phyloP scores from a whole-genome alignment of 2,888 invertebrate species.

The Danaus chrysippus region DNA sequence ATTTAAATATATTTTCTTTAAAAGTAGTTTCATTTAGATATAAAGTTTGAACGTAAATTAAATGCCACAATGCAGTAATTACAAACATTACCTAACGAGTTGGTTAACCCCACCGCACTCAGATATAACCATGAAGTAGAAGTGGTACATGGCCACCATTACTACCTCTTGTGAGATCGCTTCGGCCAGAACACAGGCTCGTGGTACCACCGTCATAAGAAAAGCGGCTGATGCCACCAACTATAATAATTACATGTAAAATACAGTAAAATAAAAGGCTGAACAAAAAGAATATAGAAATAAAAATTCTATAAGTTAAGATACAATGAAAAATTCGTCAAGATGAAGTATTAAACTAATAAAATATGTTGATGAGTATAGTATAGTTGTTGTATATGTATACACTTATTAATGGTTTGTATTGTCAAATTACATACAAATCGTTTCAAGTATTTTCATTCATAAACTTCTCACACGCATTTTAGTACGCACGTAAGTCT shows the following conservation, averaged over 20 bases:
- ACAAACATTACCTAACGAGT: conserved; percentile 61
- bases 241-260: conserved; percentile 53
- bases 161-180: conserved; percentile 84
- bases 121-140: conserved; percentile 82
- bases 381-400: too few species aligned
- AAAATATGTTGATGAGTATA: too few species aligned
- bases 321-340: too few species aligned
- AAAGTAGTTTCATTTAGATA: not conserved
- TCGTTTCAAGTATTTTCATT: too few species aligned
- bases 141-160: conserved; percentile 84
- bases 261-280: too few species aligned
- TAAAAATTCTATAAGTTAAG: too few species aligned
- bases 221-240: conserved; percentile 79
- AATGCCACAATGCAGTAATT: not conserved
- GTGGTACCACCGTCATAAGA: conserved; percentile 79
- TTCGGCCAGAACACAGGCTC: conserved; percentile 83
- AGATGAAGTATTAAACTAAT: too few species aligned
- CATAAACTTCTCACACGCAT: too few species aligned
- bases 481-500: too few species aligned
- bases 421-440: too few species aligned
- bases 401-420: too few species aligned
- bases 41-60: not conserved
- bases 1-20: conserved; percentile 1
- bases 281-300: too few species aligned
- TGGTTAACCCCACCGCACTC: conserved; percentile 82